Base-by-base conservation (phyloP, 2,888 invertebrate species). In the Oegoconia quadripuncta region DNA sequence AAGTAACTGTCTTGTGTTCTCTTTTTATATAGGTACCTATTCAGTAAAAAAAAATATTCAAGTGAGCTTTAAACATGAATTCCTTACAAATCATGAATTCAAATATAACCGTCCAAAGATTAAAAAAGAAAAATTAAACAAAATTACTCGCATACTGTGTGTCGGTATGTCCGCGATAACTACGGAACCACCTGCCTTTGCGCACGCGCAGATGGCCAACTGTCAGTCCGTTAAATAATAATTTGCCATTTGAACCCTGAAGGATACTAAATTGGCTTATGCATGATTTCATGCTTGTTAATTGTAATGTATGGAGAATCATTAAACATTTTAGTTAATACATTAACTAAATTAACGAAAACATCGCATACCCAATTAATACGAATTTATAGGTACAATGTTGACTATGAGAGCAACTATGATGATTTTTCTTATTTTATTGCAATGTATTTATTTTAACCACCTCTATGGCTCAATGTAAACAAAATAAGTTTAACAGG, bases 211-310 rank as follows among this genome's bases (percentile, higher is more conserved):
- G 59, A 59, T 59, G 59, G 52, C 38, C 15, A 16, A 26, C 37
- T 48, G 42, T 34, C 42, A 38, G 42, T 38, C 37, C 37, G 42
- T 46, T 50, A 54, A 47, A 49, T 50, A 56, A 52, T 49, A 54
- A 46, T 44, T 51, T 55, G 57, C 60, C 55, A 54, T 56, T 59
- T 60, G 54, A 60, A 59, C 59, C 50, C 36, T 48, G 42, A 48
- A 47, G 45, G 42, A 48, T 51, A 38, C 30, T 38, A 42, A 38
- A 31, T 42, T 42, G 34, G 42, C 18, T 20, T 29, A 38, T 34
- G 38, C 34, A 42, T 34, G 42, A 42, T 38, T 42, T 42, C 38
- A 38, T 34, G 37, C 37, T 9, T 26, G 32, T 38, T 38, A 30
- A 42, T 37, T 42, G 31, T 30, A 37, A 37, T 41, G 34, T 34